Percentiles rank a stretch among this genome's conserved stretches.
These are phyloP conservation scores for Nettapus auritus DNA, from an alignment of 2,113 vertebrate genomes.

Conservation along the genomic window DNA sequence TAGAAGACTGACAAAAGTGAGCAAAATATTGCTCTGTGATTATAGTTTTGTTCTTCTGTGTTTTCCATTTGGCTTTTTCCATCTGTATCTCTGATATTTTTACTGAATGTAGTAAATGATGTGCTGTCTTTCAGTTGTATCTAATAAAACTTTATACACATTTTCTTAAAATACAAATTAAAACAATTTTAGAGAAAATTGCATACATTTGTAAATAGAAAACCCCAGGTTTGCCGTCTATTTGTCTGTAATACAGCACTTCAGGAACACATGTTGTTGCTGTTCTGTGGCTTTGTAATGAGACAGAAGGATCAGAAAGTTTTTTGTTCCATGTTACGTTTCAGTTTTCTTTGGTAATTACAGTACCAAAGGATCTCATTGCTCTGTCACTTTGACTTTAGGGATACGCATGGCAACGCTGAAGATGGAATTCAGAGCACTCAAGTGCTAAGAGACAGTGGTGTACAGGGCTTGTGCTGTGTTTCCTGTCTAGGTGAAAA, in stretches of 20 bases:
- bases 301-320: not conserved
- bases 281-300: not conserved
- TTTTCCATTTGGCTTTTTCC: constrained; percentile 14
- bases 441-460: not conserved
- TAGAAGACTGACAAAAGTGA: not conserved
- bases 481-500: not conserved
- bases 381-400: not conserved
- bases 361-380: not conserved
- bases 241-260: not conserved
- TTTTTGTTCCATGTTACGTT: not conserved
- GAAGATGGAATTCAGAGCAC: not conserved
- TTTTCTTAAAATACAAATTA: not conserved
- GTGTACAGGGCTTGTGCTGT: not conserved
- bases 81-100: not conserved
- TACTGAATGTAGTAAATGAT: not conserved
- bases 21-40: not conserved
- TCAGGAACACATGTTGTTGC: not conserved
- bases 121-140: not conserved
- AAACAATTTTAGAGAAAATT: not conserved
- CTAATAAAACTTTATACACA: not conserved
- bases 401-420: not conserved
- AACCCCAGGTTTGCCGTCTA: not conserved
- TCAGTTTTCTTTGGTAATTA: constrained; percentile 3
- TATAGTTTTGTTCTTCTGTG: not conserved
- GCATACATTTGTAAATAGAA: fast-evolving